Conservation (phyloP, 1,140 invertebrate species). For the Orchesella cincta region DNA sequence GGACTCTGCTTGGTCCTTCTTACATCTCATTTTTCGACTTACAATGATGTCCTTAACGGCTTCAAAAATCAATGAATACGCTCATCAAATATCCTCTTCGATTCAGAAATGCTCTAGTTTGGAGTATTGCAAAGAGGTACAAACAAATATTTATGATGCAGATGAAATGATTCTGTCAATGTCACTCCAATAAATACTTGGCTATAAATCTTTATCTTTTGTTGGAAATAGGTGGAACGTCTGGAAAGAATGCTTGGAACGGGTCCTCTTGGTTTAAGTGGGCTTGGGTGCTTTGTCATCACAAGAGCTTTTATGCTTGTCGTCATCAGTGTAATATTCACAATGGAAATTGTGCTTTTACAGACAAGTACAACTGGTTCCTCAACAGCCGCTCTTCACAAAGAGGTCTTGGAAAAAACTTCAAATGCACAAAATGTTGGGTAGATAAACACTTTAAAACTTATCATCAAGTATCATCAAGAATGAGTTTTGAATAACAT, state of each 20-base stretch:
- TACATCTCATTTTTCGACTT: background rate
- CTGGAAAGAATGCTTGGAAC: constrained; percentile 12
- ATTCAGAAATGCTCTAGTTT: background rate
- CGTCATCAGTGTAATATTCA: background rate
- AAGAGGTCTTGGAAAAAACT: background rate
- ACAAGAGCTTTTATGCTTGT: background rate
- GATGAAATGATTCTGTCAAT: too few species aligned
- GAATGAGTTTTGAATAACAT: too few species aligned
- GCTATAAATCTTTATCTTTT: background rate
- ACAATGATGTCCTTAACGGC: background rate
- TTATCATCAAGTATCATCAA: too few species aligned
- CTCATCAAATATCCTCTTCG: background rate
- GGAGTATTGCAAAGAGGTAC: background rate
- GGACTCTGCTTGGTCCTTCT: background rate
- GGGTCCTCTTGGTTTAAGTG: background rate
- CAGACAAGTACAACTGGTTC: background rate
- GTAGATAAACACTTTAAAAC: too few species aligned
- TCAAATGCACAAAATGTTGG: too few species aligned
- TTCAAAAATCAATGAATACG: background rate
- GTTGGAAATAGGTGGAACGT: background rate
- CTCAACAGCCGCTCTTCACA: too few species aligned
- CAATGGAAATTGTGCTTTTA: background rate
- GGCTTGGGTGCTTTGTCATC: background rate
- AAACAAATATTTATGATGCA: too few species aligned
- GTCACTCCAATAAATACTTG: too few species aligned